These are phyloP conservation scores for Ivindomyrus marchei DNA, from an alignment of 2,113 vertebrate species.

Conservation along the genomic window DNA sequence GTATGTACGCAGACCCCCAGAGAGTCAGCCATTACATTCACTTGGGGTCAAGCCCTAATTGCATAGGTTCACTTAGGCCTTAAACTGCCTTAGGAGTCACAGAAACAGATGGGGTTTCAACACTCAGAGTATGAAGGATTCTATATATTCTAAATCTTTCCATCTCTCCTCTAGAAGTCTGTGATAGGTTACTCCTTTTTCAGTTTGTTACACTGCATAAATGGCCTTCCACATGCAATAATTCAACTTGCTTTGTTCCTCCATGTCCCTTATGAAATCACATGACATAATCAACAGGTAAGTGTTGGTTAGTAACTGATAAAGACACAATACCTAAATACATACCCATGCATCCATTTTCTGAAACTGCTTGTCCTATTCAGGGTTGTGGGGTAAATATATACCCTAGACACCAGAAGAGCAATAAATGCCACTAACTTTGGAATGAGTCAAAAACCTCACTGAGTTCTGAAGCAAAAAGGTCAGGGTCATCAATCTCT, in stretches of 20 bases:
- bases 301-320: neutral
- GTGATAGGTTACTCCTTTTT: neutral
- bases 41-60: neutral
- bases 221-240: neutral
- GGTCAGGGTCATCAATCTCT: neutral
- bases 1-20: neutral
- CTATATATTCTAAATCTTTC: neutral
- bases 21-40: neutral
- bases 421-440: neutral
- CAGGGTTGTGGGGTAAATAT: neutral
- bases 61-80: slow-evolving; percentile 1
- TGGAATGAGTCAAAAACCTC: neutral
- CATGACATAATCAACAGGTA: neutral
- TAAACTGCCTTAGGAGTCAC: slow-evolving; percentile 3
- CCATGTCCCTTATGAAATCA: neutral
- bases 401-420: neutral
- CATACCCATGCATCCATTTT: neutral
- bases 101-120: neutral
- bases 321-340: neutral
- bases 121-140: neutral
- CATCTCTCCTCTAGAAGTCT: neutral
- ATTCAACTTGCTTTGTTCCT: neutral
- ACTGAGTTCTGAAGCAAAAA: neutral
- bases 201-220: neutral
- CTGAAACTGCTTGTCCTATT: neutral